A percentile compares a stretch with the other conserved stretches of the same genome.
Evolutionary conservation across 2,113 vertebrate genomes (phyloP).

Genomic region (Cephalopholis sonnerati): DNA sequence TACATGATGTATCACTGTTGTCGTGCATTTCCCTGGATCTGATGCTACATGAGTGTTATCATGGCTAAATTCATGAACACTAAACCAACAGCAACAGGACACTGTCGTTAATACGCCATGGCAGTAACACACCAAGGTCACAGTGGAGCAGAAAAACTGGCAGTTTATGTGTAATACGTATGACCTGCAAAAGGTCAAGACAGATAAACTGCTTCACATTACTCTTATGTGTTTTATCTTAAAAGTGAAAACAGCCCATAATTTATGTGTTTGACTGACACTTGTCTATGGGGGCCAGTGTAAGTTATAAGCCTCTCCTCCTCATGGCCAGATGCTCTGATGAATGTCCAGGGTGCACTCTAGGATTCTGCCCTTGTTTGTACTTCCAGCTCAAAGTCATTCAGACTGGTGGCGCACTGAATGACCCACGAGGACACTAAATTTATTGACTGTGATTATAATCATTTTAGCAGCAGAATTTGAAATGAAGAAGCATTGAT

Average conservation of each 20-base stretch:
- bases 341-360: conserved; percentile 15
- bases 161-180: not conserved
- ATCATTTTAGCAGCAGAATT: conserved; percentile 3
- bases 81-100: not conserved
- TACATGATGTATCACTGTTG: conserved; percentile 56
- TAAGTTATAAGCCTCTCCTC: not conserved
- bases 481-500: conserved; percentile 8
- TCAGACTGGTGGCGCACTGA: not conserved
- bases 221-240: not conserved
- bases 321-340: conserved; percentile 9
- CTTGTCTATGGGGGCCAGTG: not conserved
- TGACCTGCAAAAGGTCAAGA: not conserved
- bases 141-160: not conserved
- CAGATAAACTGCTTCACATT: not conserved
- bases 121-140: conserved; percentile 25
- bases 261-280: not conserved
- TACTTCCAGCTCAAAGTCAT: conserved; percentile 35
- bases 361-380: conserved; percentile 20
- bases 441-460: conserved; percentile 5
- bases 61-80: conserved; percentile 26
- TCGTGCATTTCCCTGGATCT: not conserved
- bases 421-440: conserved; percentile 6
- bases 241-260: not conserved
- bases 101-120: not conserved
- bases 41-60: conserved; percentile 11